Percentiles rank a stretch among this genome's conserved stretches.
Conservation (phyloP, 2,113 vertebrate genomes). For the Campylomormyrus tamandua region DNA sequence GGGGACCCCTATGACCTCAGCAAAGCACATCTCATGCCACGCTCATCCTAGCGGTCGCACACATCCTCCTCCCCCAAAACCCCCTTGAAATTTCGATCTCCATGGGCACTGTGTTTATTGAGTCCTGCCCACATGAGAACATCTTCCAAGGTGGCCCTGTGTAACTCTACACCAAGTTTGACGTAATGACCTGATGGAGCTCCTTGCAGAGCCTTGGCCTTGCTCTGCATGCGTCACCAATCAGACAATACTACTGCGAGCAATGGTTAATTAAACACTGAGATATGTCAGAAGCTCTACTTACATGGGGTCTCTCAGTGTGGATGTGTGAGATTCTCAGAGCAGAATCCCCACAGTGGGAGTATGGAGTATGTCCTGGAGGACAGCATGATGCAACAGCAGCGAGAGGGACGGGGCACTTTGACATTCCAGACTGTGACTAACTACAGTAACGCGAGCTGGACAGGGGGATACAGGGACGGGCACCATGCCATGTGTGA, state of each 20-base stretch:
- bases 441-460: background rate
- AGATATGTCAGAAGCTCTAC: background rate
- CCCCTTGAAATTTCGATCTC: background rate
- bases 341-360: background rate
- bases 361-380: background rate
- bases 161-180: conserved; percentile 18
- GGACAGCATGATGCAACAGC: background rate
- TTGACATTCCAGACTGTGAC: background rate
- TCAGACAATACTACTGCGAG: background rate
- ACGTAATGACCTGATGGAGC: background rate
- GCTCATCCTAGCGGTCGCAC: background rate
- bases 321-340: background rate
- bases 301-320: background rate
- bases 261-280: background rate
- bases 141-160: background rate
- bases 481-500: background rate
- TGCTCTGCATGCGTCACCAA: background rate
- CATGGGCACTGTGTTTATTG: conserved; percentile 20
- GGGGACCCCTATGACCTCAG: background rate
- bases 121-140: conserved; percentile 25
- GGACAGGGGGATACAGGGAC: background rate
- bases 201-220: background rate
- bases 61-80: background rate
- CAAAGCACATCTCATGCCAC: background rate
- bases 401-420: background rate